A percentile compares a stretch with the other conserved stretches of the same genome.
phyloP scores from a whole-genome alignment of 2,888 invertebrate species.

The Hydrotaea diabolus region DNA sequence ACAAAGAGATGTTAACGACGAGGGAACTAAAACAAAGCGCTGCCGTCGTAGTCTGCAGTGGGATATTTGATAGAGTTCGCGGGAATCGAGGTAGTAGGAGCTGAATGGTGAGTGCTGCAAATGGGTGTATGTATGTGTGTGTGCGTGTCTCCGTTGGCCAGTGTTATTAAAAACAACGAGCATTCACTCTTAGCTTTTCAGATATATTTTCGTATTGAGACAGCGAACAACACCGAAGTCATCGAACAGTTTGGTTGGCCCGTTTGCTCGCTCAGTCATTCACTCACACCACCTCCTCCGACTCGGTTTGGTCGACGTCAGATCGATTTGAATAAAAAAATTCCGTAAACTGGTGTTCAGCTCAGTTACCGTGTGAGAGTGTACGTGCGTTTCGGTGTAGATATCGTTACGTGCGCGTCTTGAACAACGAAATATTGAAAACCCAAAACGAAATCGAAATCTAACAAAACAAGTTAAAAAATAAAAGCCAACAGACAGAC shows the following conservation, averaged over 20 bases:
- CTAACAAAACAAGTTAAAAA: constrained; percentile 59
- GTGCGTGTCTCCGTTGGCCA: constrained; percentile 61
- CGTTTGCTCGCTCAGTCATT: constrained; percentile 55
- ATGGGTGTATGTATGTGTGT: constrained; percentile 8
- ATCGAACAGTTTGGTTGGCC: constrained; percentile 58
- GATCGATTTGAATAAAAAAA: constrained; percentile 30
- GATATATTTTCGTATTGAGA: constrained; percentile 75
- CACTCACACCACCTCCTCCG: background rate
- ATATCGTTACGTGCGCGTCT: constrained; percentile 35
- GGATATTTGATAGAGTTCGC: constrained; percentile 23
- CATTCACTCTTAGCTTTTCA: constrained; percentile 75
- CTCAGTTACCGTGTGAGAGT: constrained; percentile 10
- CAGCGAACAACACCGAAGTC: constrained; percentile 57
- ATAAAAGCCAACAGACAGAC: constrained; percentile 15
- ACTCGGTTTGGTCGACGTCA: constrained; percentile 45
- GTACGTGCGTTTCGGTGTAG: background rate
- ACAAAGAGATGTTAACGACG: background rate
- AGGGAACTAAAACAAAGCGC: background rate
- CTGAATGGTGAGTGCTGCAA: background rate
- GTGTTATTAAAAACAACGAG: constrained; percentile 70
- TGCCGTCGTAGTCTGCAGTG: too few species aligned
- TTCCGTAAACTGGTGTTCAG: constrained; percentile 53
- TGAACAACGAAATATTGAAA: constrained; percentile 30
- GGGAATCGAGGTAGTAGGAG: background rate
- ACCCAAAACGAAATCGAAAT: constrained; percentile 64